These are phyloP conservation scores for Nannobrachium achirus DNA, from an alignment of 2,113 vertebrate species.

Conservation along the genomic window DNA sequence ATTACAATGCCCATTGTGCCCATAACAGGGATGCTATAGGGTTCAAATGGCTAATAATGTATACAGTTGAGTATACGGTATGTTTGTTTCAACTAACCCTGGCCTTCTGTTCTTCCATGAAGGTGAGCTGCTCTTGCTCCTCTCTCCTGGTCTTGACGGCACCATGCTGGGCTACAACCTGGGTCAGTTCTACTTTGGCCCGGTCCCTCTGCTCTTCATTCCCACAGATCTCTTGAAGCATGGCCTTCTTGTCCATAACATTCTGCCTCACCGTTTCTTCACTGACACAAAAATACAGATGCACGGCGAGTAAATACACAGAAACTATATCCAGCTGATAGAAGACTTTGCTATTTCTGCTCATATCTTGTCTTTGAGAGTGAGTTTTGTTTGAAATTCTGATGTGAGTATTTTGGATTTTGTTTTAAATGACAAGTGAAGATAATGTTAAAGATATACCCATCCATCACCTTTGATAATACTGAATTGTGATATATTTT, in stretches of 20 bases:
- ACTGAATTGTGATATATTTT: too few species aligned
- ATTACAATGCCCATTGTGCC: too few species aligned
- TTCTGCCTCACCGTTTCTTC: constrained; percentile 67
- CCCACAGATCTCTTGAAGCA: constrained; percentile 67
- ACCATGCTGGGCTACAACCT: constrained; percentile 59
- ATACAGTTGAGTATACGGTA: constrained; percentile 1
- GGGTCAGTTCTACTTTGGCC: constrained; percentile 72
- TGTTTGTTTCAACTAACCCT: constrained; percentile 66
- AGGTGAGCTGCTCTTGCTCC: constrained; percentile 62
- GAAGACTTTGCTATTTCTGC: background rate
- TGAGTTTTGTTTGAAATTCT: too few species aligned
- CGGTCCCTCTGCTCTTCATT: constrained; percentile 74
- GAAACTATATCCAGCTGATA: background rate
- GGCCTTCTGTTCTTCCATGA: constrained; percentile 61
- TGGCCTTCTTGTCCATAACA: constrained; percentile 62
- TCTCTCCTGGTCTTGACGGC: constrained; percentile 69
- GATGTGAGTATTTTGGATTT: too few species aligned
- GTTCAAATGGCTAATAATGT: too few species aligned
- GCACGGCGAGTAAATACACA: constrained; percentile 14
- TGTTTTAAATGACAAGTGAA: too few species aligned
- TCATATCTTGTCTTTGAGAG: too few species aligned
- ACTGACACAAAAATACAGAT: constrained; percentile 48
- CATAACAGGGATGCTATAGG: too few species aligned
- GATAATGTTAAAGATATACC: too few species aligned
- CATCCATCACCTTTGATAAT: too few species aligned